Conservation (phyloP, 2,797 vertebrate species). For the Oryzias sinensis region DNA sequence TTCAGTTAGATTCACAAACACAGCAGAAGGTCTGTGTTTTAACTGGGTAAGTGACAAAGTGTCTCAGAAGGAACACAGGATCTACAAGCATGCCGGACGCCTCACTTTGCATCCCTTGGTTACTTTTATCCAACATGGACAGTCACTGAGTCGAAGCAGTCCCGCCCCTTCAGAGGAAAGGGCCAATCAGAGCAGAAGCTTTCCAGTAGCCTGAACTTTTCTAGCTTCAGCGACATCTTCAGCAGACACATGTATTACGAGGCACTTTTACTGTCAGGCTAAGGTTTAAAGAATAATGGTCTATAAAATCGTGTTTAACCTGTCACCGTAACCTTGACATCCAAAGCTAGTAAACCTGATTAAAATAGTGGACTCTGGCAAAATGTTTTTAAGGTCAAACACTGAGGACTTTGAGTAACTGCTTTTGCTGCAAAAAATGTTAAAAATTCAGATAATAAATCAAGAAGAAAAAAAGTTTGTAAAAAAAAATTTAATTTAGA, state of each 20-base stretch:
- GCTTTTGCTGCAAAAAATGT: too few species aligned
- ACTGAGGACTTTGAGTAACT: too few species aligned
- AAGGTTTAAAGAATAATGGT: too few species aligned
- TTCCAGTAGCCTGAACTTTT: slow-evolving; percentile 5
- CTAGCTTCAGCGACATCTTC: slow-evolving; percentile 6
- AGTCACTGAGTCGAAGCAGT: slow-evolving; percentile 40
- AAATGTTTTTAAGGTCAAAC: too few species aligned
- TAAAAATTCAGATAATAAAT: too few species aligned
- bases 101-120: slow-evolving; percentile 37
- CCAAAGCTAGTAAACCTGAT: too few species aligned
- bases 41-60: slow-evolving; percentile 5
- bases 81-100: slow-evolving; percentile 17
- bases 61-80: slow-evolving; percentile 7
- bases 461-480: too few species aligned
- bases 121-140: slow-evolving; percentile 50
- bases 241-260: slow-evolving; percentile 1
- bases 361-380: too few species aligned
- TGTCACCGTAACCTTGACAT: too few species aligned
- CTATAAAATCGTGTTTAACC: too few species aligned
- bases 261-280: slow-evolving; percentile 3
- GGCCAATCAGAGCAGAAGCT: slow-evolving; percentile 14
- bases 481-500: too few species aligned
- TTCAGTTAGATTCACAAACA: slow-evolving; percentile 6
- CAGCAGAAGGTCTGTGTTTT: slow-evolving; percentile 27
- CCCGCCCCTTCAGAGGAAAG: slow-evolving; percentile 19